Percentiles rank a stretch among this genome's conserved stretches.
Conservation (phyloP, 2,888 invertebrate genomes). For the Conops quadrifasciatus region DNA sequence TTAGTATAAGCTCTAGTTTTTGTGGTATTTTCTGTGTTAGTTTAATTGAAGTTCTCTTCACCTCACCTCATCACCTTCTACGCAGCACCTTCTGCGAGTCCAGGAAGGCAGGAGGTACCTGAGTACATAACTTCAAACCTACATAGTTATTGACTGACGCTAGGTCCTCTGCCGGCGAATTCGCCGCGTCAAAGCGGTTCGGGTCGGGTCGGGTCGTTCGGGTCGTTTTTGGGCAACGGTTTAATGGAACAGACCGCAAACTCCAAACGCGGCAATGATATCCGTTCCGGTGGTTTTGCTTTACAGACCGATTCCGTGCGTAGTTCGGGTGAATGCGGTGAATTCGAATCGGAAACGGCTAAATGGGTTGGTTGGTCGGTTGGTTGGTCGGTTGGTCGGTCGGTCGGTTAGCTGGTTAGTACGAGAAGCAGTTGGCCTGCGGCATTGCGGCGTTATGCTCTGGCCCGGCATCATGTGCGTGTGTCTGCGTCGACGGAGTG, state of each 20-base stretch:
- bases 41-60: no score
- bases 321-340: conserved; percentile 34
- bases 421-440: conserved; percentile 10
- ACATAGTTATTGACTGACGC: no score
- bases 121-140: no score
- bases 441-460: conserved; percentile 24
- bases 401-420: no score
- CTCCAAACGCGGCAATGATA: neutral
- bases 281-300: conserved; percentile 23
- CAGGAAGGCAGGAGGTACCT: no score
- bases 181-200: conserved; percentile 17
- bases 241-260: conserved; percentile 9
- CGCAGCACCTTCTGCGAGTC: neutral
- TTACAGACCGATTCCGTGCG: conserved; percentile 14
- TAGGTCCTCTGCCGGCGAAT: conserved; percentile 8
- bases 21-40: no score
- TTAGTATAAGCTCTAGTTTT: no score
- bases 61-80: no score
- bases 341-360: conserved; percentile 46
- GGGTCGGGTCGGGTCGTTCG: no score
- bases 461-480: conserved; percentile 24
- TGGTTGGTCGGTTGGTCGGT: no score
- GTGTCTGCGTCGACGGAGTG: conserved; percentile 10
- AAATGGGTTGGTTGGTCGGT: conserved; percentile 37
- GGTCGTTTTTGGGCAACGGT: neutral